Evolutionary conservation across 1,140 invertebrate genomes (phyloP), one percentile per base, ranked within the genome.

Genomic region (Drosophila ananassae): DNA sequence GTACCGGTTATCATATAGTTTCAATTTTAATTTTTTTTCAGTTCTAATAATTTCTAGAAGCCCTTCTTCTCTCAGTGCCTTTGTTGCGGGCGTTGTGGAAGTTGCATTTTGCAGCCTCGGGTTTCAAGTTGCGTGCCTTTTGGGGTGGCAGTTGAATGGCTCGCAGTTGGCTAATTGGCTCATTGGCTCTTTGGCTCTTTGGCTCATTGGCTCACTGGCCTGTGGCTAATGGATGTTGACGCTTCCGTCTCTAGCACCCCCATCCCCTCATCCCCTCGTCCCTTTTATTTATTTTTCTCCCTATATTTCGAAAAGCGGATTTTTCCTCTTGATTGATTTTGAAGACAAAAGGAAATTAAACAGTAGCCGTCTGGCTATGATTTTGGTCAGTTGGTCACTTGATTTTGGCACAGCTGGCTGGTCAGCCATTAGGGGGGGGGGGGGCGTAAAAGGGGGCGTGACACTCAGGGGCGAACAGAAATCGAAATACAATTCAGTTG

Each of bases 211-310:
- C 74, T 74, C 76, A 84, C 73, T 84, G 79, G 72, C 76, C 77
- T 84, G 78, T 85, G 67, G 77, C 51, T 74, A 87, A 87, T 87
- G 82, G 82, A 82, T 82, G 80, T 81, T 78, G 79, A 79, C 79
- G 79, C 69, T 81, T 87, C 82, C 82, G 79, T 52, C 30, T 32
- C 41, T 34, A 46, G 50, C 46, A 53, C 25, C 24, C 25, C 48
- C 10, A 5, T 41, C 17, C 13, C 13, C 7, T 9, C 5, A 2
- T 3, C 17, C 2, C 28, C 12, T 2, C 25, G 2, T 32, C 13
- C n/a, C 13, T 34, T 34, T 32, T 30, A 21, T 47, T 46, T 39
- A 61, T 75, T 44, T 44, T 44, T 13, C 12, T n/a, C 39, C n/a
- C 13, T 0, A 13, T 17, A 41, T 52, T 37, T 17, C 22, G 37